phyloP scores from a whole-genome alignment of 2,888 invertebrate genomes.

The Chelonus formosanus region DNA sequence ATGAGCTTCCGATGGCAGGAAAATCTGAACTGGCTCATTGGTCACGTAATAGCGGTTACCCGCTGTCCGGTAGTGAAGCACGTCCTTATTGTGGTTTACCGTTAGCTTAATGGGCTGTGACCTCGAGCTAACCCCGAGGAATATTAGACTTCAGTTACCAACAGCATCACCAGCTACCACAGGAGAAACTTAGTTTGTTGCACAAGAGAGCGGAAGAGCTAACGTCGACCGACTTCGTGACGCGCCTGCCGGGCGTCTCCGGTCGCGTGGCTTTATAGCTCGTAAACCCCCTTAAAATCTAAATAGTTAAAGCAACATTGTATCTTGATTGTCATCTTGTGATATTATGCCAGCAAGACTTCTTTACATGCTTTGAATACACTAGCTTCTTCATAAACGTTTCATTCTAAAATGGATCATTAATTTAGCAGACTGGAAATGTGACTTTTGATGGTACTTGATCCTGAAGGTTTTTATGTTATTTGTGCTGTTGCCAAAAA shows the following conservation, averaged over 20 bases:
- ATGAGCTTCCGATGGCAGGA: constrained; percentile 52
- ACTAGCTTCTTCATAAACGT: no score
- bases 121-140: constrained; percentile 39
- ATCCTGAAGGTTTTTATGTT: no score
- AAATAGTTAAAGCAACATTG: constrained; percentile 35
- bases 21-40: constrained; percentile 61
- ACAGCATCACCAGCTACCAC: not conserved
- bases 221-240: constrained; percentile 56
- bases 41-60: constrained; percentile 63
- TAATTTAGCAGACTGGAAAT: no score
- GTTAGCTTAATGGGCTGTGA: constrained; percentile 61
- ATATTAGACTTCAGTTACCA: not conserved
- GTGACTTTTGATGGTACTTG: no score
- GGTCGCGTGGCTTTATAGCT: constrained; percentile 63
- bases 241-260: constrained; percentile 61
- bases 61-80: constrained; percentile 55
- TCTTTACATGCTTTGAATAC: no score
- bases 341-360: not conserved
- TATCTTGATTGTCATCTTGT: constrained; percentile 12
- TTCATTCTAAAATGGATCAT: no score
- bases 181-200: constrained; percentile 52
- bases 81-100: constrained; percentile 57
- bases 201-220: constrained; percentile 48
- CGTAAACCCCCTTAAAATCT: constrained; percentile 45
- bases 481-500: no score